These are phyloP conservation scores for Enteromius radiatus DNA, from an alignment of 2,797 vertebrate genomes.

Conservation along the genomic window DNA sequence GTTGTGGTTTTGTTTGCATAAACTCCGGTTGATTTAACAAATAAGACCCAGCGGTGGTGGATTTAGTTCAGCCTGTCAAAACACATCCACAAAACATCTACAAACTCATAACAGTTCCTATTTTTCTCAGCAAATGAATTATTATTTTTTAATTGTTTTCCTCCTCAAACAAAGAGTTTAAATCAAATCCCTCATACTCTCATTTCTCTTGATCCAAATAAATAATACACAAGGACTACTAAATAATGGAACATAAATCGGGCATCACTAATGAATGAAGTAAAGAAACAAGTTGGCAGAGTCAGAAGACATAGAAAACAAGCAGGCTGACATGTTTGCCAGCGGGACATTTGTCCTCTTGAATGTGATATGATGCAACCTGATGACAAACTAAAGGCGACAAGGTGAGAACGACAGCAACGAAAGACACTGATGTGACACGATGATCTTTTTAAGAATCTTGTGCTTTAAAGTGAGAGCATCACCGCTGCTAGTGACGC, in stretches of 20 bases:
- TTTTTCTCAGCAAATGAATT: neutral
- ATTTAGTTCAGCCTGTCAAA: slow-evolving; percentile 26
- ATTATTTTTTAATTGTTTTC: neutral
- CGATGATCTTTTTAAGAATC: neutral
- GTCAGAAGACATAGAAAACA: slow-evolving; percentile 7
- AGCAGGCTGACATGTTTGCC: slow-evolving; percentile 44
- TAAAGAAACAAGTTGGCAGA: slow-evolving; percentile 27
- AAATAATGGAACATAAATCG: slow-evolving; percentile 35
- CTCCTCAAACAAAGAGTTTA: neutral
- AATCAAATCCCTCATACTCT: slow-evolving; percentile 3
- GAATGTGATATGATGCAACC: neutral
- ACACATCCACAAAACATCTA: neutral
- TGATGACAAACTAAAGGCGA: neutral
- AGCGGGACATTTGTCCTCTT: neutral
- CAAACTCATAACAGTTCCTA: neutral
- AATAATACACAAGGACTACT: slow-evolving; percentile 7
- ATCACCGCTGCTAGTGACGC: neutral
- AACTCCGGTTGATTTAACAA: slow-evolving; percentile 17
- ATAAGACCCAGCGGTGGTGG: slow-evolving; percentile 4
- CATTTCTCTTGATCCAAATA: slow-evolving; percentile 14
- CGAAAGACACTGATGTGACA: slow-evolving; percentile 5
- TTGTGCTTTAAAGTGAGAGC: neutral
- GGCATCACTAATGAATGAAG: slow-evolving; percentile 21
- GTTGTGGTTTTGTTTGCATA: neutral
- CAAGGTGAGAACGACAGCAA: neutral